Evolutionary conservation across 2,888 invertebrate genomes (phyloP).

Genomic region (Eledone cirrhosa): DNA sequence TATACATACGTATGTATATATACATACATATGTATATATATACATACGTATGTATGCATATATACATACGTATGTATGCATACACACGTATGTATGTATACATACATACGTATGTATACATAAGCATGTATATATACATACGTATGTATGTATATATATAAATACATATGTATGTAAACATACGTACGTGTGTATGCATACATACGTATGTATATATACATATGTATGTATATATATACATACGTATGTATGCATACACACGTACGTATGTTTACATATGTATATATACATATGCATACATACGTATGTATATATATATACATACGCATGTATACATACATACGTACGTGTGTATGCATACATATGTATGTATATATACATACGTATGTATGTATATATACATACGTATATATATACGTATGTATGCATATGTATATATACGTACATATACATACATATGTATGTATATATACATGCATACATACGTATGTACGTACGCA

Average conservation of each 20-base stretch:
- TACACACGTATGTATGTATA: slow-evolving; percentile 1
- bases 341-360: neutral
- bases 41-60: neutral
- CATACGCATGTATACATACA: neutral
- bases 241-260: neutral
- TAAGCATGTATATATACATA: neutral
- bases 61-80: neutral
- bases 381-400: neutral
- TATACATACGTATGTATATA: slow-evolving; percentile 29
- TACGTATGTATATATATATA: neutral
- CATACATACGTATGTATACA: neutral
- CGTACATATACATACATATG: no score
- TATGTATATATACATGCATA: no score
- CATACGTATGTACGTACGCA: no score
- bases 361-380: neutral
- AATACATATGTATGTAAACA: neutral
- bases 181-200: neutral
- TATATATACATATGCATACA: slow-evolving; percentile 6
- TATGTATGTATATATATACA: neutral
- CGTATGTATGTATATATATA: neutral
- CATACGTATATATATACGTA: neutral
- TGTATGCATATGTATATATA: neutral
- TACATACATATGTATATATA: slow-evolving; percentile 26
- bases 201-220: neutral
- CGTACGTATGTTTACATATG: neutral